These are phyloP conservation scores for Troglohyphantes excavatus DNA, from an alignment of 2,888 invertebrate species.

Conservation along the genomic window DNA sequence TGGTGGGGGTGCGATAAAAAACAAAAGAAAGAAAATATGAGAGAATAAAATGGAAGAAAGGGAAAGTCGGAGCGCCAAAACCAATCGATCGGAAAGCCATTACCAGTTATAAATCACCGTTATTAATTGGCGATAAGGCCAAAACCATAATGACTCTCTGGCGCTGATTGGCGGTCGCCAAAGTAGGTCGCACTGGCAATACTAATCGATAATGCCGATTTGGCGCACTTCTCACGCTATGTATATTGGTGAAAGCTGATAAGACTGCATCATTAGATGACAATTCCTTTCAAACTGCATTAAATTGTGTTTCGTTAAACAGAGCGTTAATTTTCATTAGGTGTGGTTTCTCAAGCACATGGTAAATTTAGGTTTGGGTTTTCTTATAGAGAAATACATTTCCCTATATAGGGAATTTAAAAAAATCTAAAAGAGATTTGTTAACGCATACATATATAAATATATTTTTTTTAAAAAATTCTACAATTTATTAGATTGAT, in stretches of 20 bases:
- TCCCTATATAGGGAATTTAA: too few species aligned
- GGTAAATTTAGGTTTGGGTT: neutral
- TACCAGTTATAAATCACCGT: conserved; percentile 74
- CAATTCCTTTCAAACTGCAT: conserved; percentile 47
- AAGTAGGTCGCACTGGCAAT: conserved; percentile 64
- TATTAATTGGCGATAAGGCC: conserved; percentile 74
- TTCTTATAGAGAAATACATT: neutral
- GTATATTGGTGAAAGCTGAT: conserved; percentile 58
- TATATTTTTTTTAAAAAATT: too few species aligned
- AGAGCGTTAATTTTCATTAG: conserved; percentile 30
- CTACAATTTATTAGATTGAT: too few species aligned
- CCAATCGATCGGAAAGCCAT: conserved; percentile 71
- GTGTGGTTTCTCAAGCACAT: neutral
- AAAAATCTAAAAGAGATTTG: too few species aligned
- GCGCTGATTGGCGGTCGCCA: conserved; percentile 70
- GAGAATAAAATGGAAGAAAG: conserved; percentile 25
- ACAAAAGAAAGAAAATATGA: conserved; percentile 44
- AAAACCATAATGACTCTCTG: conserved; percentile 70
- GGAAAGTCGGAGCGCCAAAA: conserved; percentile 54
- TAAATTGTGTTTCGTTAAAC: conserved; percentile 48
- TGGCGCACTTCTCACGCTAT: conserved; percentile 65
- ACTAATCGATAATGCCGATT: conserved; percentile 67
- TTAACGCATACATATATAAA: too few species aligned
- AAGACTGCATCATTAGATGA: conserved; percentile 48
- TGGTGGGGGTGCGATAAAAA: conserved; percentile 29